phyloP scores from a whole-genome alignment of 2,113 vertebrate genomes.

The Thryonomys swinderianus region DNA sequence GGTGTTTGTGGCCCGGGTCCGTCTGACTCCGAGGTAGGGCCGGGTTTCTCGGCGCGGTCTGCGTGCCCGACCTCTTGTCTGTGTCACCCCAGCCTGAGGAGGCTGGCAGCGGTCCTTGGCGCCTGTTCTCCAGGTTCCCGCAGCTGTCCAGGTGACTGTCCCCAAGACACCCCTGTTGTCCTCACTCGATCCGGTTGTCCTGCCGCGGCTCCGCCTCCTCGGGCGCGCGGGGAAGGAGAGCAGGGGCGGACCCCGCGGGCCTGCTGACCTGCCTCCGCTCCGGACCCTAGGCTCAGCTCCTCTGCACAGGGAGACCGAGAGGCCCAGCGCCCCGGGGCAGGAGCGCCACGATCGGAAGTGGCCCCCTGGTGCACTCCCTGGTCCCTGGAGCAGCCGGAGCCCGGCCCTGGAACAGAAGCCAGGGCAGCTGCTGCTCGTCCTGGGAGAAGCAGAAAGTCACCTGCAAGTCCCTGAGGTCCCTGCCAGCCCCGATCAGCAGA shows the following conservation, averaged over 20 bases:
- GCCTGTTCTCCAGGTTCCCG: too few relatives aligned
- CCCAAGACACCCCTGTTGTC: too few relatives aligned
- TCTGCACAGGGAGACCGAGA: not conserved
- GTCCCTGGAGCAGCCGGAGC: not conserved
- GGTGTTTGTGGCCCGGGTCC: slow-evolving; percentile 54
- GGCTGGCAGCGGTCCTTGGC: not conserved
- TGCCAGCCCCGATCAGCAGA: not conserved
- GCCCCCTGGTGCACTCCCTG: not conserved
- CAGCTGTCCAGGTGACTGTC: not conserved
- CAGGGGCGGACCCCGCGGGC: fast-evolving
- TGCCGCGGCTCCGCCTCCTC: not conserved
- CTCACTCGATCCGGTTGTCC: not conserved
- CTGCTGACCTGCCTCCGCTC: not conserved
- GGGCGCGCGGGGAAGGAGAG: not conserved
- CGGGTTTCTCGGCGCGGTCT: not conserved
- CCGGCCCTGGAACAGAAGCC: not conserved
- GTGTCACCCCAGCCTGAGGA: not conserved
- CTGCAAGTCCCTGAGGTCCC: not conserved
- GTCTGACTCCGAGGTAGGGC: slow-evolving; percentile 45
- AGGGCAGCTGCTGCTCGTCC: not conserved
- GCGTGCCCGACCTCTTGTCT: not conserved
- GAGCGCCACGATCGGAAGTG: not conserved
- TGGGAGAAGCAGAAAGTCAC: not conserved
- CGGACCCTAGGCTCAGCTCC: not conserved
- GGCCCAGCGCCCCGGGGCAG: not conserved